Percentiles rank a stretch among this genome's conserved stretches.
Conservation (phyloP, 1,140 invertebrate species). For the Zaprionus ghesquierei region DNA sequence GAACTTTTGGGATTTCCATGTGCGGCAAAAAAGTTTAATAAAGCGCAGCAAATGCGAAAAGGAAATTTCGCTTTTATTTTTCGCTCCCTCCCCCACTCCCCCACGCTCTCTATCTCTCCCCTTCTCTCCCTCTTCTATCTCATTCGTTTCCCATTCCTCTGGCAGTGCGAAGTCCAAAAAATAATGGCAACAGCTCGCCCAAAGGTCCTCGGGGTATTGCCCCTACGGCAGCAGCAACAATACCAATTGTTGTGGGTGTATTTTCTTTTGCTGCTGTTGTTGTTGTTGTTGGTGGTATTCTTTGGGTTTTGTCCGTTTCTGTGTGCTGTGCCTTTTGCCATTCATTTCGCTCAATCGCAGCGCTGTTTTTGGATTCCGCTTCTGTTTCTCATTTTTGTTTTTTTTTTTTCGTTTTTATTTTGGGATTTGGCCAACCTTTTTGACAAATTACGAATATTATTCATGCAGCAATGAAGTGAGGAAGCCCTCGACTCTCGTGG, state of each 20-base stretch:
- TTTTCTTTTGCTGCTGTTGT: conserved; percentile 6
- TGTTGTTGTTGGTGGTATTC: conserved; percentile 28
- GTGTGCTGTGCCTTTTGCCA: conserved; percentile 56
- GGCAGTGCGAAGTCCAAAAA: conserved; percentile 54
- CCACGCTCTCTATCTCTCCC: neutral
- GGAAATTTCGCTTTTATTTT: conserved; percentile 77
- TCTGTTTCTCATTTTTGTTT: conserved; percentile 26
- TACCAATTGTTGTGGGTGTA: conserved; percentile 29
- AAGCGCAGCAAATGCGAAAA: conserved; percentile 78
- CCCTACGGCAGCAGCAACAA: conserved; percentile 24
- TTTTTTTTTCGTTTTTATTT: conserved; percentile 62
- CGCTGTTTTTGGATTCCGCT: conserved; percentile 34
- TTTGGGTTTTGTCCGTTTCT: conserved; percentile 70
- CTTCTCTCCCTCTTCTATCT: neutral
- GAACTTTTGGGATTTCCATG: conserved; percentile 77
- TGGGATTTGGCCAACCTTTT: conserved; percentile 80
- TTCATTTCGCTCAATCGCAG: conserved; percentile 62
- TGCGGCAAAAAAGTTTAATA: conserved; percentile 67
- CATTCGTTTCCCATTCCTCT: neutral
- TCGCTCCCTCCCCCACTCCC: neutral
- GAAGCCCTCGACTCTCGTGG: conserved; percentile 46
- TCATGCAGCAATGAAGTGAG: conserved; percentile 80
- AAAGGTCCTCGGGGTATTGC: conserved; percentile 69
- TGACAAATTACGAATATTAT: conserved; percentile 82
- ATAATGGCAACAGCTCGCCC: conserved; percentile 79